Percentiles rank a stretch among this genome's conserved stretches.
Evolutionary conservation across 2,113 vertebrate genomes (phyloP).

Genomic region (Strix uralensis): DNA sequence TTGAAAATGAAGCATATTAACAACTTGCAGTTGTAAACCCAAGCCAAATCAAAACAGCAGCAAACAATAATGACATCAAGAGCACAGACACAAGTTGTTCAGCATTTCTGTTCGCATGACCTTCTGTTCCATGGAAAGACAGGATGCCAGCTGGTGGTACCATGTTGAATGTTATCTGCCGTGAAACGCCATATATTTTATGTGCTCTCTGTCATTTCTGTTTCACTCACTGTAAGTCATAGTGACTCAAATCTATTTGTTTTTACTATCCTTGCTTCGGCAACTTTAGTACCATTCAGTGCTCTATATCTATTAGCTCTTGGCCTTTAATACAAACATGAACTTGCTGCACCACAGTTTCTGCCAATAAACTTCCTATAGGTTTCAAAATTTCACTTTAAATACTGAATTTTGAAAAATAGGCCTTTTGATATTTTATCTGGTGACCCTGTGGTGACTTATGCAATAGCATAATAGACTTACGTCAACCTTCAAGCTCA

Average conservation of each 20-base stretch:
- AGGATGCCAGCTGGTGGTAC: not conserved
- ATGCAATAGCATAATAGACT: not conserved
- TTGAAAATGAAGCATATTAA: not conserved
- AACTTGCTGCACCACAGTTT: not conserved
- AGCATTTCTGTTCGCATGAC: not conserved
- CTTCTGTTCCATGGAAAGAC: not conserved
- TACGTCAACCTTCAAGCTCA: not conserved
- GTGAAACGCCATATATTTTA: not conserved
- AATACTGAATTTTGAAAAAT: not conserved
- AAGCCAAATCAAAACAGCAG: not conserved
- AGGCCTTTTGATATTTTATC: not conserved
- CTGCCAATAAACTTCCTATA: not conserved
- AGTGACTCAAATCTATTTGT: not conserved
- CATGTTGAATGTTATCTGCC: not conserved
- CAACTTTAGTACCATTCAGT: not conserved
- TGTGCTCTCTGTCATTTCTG: not conserved
- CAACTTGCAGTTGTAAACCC: not conserved
- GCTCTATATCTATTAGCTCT: not conserved
- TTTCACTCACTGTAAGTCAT: not conserved
- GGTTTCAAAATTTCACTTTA: not conserved
- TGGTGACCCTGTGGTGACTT: not conserved
- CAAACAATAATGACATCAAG: rapidly evolving
- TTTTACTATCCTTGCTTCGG: not conserved
- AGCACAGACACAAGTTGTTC: not conserved
- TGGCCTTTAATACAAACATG: not conserved